phyloP scores from a whole-genome alignment of 2,888 invertebrate species.

The Podabrus alpinus region DNA sequence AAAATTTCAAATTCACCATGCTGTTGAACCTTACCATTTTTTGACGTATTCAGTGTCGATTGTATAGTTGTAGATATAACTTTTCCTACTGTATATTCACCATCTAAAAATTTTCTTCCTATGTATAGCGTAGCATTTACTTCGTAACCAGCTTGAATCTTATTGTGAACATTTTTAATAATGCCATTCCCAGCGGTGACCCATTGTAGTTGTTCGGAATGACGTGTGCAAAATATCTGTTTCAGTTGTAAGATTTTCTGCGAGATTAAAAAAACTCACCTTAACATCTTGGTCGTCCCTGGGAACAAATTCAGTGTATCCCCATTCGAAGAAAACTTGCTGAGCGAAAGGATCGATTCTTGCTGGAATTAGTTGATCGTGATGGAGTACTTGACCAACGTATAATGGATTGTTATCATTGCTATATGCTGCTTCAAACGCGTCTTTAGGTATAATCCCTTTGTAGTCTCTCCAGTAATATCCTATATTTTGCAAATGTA shows the following conservation, averaged over 20 bases:
- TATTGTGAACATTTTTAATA: slow-evolving; percentile 6
- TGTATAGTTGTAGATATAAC: background rate
- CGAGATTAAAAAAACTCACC: background rate
- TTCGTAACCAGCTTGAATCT: slow-evolving; percentile 18
- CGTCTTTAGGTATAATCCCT: background rate
- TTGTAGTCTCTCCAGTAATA: slow-evolving; percentile 22
- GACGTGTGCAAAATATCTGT: slow-evolving; percentile 17
- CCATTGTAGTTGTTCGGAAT: slow-evolving; percentile 22
- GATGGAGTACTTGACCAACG: slow-evolving; percentile 1
- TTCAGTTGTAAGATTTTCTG: background rate
- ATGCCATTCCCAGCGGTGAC: slow-evolving; percentile 8
- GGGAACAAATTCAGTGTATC: background rate
- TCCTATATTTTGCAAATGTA: background rate
- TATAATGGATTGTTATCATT: background rate
- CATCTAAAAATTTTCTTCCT: slow-evolving; percentile 12
- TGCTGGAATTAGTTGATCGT: slow-evolving; percentile 9
- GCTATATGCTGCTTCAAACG: background rate
- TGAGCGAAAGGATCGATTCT: slow-evolving; percentile 4
- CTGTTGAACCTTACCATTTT: slow-evolving; percentile 5
- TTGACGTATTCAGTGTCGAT: slow-evolving; percentile 14
- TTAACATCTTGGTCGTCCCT: background rate
- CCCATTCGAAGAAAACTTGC: slow-evolving; percentile 5
- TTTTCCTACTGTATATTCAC: slow-evolving; percentile 19
- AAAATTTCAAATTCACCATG: slow-evolving; percentile 18
- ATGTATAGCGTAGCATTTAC: slow-evolving; percentile 6